Evolutionary conservation across 2,113 vertebrate genomes (phyloP), one percentile per base, ranked within the genome.

Genomic region (Gobio gobio): DNA sequence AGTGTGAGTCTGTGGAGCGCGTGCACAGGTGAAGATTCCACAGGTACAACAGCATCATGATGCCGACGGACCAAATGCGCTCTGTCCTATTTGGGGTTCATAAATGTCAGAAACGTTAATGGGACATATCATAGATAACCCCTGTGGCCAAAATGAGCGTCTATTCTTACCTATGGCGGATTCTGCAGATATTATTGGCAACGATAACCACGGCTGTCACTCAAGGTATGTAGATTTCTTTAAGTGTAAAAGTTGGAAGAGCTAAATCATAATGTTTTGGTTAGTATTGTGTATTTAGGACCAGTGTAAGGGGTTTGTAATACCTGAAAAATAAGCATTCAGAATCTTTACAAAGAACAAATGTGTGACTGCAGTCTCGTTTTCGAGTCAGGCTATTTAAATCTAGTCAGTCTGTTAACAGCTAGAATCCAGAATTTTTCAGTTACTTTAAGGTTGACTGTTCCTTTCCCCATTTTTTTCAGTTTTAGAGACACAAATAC

Each of bases 71-170:
- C 8, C 13, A 10, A 58, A 82, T 0, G 80, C 49, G 64, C 64
- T 47, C 22, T 33, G 26, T 51, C 1, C 16, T 68, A 61, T 68
- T 51, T 36, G 68, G 24, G 45, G 3, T 51, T 68, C 78, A 66
- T 10, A 51, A 43, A 51, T 24, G 13, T 6, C 33, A 47, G 18
- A 68, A 72, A 36, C 64, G 80, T 82, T 82, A 36, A 82, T 82
- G 80, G 80, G 80, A 82, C 80, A 68, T 36, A 51, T 40, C 64
- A 72, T 6, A 82, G 51, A 58, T 33, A 24, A 85, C 83, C 80
- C 78, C 24, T 85, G 72, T 87, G 92, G 90, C 91, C 91, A 94
- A 93, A 85, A 94, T 94, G 94, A 92, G 86, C 89, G 78, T 88
- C 88, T 83, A 83, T 83, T 56, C 86, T 82, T 89, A 86, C 82